Conservation (phyloP, 1,140 invertebrate species). For the Bombus affinis region DNA sequence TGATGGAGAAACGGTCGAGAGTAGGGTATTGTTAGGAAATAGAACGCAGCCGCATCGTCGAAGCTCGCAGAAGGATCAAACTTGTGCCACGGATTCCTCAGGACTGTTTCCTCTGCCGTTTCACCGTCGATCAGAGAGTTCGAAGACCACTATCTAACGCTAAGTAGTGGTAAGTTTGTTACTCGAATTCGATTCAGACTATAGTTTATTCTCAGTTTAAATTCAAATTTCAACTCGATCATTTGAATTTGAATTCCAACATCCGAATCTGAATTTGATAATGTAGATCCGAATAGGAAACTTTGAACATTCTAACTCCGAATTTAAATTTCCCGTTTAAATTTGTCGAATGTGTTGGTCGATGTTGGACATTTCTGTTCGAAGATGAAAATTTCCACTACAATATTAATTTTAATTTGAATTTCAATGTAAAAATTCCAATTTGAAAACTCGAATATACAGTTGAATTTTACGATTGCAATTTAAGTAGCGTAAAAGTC, state of each 20-base stretch:
- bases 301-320: too few relatives aligned
- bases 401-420: too few relatives aligned
- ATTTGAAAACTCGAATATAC: too few relatives aligned
- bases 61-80: constrained; percentile 1
- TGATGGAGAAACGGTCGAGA: not conserved
- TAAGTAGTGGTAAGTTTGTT: not conserved
- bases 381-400: too few relatives aligned
- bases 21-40: not conserved
- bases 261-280: not conserved
- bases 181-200: too few relatives aligned
- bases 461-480: too few relatives aligned
- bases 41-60: constrained; percentile 16
- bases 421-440: too few relatives aligned
- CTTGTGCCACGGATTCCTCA: not conserved
- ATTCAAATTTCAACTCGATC: not conserved
- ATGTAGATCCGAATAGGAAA: too few relatives aligned
- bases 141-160: not conserved
- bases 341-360: too few relatives aligned
- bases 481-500: too few relatives aligned
- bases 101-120: not conserved
- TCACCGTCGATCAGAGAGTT: not conserved
- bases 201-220: not conserved
- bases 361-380: too few relatives aligned
- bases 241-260: not conserved
- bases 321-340: too few relatives aligned